Conservation (phyloP, 30 jellyfish, hydroid and myxozoan genomes). For the Cassiopea andromeda region DNA sequence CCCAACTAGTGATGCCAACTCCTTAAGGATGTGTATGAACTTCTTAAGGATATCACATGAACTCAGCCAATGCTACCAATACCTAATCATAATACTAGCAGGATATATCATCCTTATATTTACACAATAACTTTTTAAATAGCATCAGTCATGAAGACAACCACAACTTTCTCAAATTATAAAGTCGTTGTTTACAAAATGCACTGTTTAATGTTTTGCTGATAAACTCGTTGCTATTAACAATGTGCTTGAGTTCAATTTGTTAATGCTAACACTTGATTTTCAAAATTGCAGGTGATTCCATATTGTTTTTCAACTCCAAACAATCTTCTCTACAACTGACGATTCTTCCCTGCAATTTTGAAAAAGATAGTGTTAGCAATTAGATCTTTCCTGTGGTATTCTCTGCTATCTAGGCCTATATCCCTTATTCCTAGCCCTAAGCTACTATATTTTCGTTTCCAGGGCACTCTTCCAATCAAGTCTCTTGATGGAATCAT, state of each 20-base stretch:
- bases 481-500: not conserved
- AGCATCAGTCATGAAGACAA: not conserved
- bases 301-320: slow-evolving; percentile 5
- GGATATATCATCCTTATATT: too few species aligned
- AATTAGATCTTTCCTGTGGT: not conserved
- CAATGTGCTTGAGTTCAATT: not conserved
- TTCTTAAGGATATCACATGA: too few species aligned
- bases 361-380: slow-evolving; percentile 60
- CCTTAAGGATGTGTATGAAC: too few species aligned
- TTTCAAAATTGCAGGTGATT: slow-evolving; percentile 65
- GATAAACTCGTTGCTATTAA: not conserved
- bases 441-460: not conserved
- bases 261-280: slow-evolving; percentile 15
- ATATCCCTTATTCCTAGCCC: not conserved
- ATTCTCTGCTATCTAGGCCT: not conserved
- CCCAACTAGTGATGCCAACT: too few species aligned
- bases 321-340: slow-evolving; percentile 31
- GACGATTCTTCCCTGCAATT: slow-evolving; percentile 66
- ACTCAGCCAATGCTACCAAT: too few species aligned
- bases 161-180: too few species aligned
- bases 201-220: not conserved
- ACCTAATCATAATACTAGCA: too few species aligned
- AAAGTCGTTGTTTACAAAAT: not conserved
- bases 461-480: not conserved
- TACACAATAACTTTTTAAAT: too few species aligned